phyloP scores from a whole-genome alignment of 1,140 invertebrate species.

The Pseudomyrmex gracilis region DNA sequence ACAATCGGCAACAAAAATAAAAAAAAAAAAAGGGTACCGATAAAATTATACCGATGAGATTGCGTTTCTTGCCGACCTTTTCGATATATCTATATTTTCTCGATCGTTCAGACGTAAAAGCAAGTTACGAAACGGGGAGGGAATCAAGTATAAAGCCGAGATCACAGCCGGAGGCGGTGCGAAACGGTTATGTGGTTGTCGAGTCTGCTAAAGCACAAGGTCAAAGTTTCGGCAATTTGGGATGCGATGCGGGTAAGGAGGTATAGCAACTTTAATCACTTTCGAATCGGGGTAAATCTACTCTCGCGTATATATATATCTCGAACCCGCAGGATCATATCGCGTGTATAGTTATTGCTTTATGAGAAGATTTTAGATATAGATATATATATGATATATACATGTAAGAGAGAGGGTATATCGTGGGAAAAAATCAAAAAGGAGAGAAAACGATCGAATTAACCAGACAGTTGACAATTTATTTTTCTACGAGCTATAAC shows the following conservation, averaged over 20 bases:
- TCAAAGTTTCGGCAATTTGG: slow-evolving; percentile 56
- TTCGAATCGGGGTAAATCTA: slow-evolving; percentile 55
- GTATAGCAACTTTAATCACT: slow-evolving; percentile 58
- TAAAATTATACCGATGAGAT: not conserved
- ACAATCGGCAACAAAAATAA: not conserved
- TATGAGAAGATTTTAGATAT: slow-evolving; percentile 19
- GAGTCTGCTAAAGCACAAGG: slow-evolving; percentile 55
- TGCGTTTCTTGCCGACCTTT: not conserved
- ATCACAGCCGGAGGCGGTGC: slow-evolving; percentile 41
- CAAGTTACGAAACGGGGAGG: slow-evolving; percentile 8
- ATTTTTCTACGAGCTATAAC: slow-evolving; percentile 18
- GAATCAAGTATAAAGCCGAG: slow-evolving; percentile 12
- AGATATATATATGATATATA: not conserved
- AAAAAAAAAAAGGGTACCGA: not conserved
- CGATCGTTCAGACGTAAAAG: not conserved
- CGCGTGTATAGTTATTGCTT: slow-evolving; percentile 30
- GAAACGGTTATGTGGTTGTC: slow-evolving; percentile 54
- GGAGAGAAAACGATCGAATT: slow-evolving; percentile 11
- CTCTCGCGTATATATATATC: slow-evolving; percentile 18
- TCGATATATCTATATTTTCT: slow-evolving; percentile 5
- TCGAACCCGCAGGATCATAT: slow-evolving; percentile 41
- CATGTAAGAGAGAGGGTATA: not conserved
- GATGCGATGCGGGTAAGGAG: slow-evolving; percentile 58
- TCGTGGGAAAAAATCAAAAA: not conserved
- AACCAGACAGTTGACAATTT: slow-evolving; percentile 9